Base-by-base conservation (phyloP, 1,140 invertebrate species). In the fruit fly (Drosophila melanogaster) region DNA sequence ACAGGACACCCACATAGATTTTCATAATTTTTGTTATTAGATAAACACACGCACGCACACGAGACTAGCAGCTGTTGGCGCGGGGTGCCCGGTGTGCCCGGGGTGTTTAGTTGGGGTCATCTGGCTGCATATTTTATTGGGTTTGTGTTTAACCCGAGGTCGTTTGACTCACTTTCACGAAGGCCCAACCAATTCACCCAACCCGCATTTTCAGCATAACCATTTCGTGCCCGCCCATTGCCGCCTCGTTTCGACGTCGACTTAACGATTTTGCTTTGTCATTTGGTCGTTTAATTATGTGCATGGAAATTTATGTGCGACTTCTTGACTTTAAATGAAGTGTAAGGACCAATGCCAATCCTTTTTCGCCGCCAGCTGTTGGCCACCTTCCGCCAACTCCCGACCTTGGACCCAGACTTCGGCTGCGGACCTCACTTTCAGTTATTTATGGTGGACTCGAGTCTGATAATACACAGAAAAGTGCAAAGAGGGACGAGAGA, bases 251-350 rank as follows among this genome's bases (percentile, higher is more conserved):
- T 67, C 78, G 81, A 86, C 81, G 81, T 76, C 83, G 83, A 71
- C 77, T 79, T 72, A 79, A 86, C 79, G 83, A 87, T 89, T 89
- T 84, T 84, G 84, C 84, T 89, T 89, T 89, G 84, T 89, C 84
- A 89, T 89, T 87, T 69, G 84, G 60, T 55, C 81, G 85, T 89
- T 89, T 89, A 87, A 87, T 87, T 87, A 87, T 87, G 84, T 89
- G 85, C 84, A 89, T 89, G 79, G 77, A 80, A 89, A 89, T 89
- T 89, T 89, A 89, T 89, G 84, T 89, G 85, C 84, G 84, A 89
- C 79, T 87, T 67, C 84, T 89, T 87, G 72, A 89, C 79, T 89
- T 89, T 89, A 89, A 89, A 89, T 89, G 84, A 89, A 89, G 77
- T 87, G 83, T 87, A 87, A 87, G 83, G 76, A 67, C 51, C 78